Evolutionary conservation across 2,113 vertebrate species (phyloP).

Genomic region (Phyllostomus hastatus): DNA sequence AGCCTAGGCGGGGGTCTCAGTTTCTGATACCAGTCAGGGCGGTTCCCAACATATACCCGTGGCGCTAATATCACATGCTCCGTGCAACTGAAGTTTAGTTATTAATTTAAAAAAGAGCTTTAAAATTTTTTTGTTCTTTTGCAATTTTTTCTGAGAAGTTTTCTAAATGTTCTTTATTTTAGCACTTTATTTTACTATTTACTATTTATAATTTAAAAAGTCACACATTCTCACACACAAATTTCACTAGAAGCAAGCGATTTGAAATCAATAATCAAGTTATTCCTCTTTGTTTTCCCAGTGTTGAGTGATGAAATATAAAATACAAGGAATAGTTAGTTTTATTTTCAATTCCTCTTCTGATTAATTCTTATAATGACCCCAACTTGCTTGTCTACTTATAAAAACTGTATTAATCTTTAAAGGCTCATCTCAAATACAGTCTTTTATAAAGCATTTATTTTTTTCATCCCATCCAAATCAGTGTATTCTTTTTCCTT

Average conservation of each 20-base stretch:
- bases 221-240: background rate
- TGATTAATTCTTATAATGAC: background rate
- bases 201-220: background rate
- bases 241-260: background rate
- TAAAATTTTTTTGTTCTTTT: background rate
- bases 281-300: background rate
- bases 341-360: constrained; percentile 1
- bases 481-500: background rate
- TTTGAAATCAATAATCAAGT: background rate
- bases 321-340: background rate
- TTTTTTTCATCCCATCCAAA: background rate
- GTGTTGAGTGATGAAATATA: background rate
- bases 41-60: too few species aligned
- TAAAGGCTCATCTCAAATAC: background rate
- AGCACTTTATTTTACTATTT: background rate
- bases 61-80: background rate
- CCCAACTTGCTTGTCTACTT: background rate
- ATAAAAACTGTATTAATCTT: background rate
- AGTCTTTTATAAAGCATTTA: background rate
- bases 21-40: too few species aligned
- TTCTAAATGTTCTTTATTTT: background rate
- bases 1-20: too few species aligned
- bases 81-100: background rate
- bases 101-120: background rate
- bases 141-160: background rate